Conservation (phyloP, 2,797 vertebrate genomes). For the Urosaurus nigricauda region DNA sequence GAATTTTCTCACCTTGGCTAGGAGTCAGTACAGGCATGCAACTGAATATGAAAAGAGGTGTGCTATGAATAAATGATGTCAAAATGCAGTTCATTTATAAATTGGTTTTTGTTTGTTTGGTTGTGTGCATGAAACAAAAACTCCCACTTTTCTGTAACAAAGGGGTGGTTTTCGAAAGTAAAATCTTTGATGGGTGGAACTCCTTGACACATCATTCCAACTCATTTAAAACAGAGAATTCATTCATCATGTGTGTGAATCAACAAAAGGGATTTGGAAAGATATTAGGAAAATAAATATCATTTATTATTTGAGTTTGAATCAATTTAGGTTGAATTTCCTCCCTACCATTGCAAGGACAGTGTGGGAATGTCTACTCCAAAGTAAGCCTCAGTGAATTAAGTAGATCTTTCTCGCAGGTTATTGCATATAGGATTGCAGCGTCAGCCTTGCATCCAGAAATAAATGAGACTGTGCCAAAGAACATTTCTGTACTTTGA, state of each 20-base stretch:
- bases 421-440: neutral
- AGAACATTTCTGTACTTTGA: neutral
- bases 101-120: neutral
- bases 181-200: neutral
- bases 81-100: neutral
- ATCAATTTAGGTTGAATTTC: neutral
- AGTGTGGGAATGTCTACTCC: neutral
- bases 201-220: constrained; percentile 23
- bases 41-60: constrained; percentile 10
- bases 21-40: neutral
- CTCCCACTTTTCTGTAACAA: constrained; percentile 11
- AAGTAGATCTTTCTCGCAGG: neutral
- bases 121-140: constrained; percentile 1
- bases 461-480: constrained; percentile 24
- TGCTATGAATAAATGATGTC: constrained; percentile 30
- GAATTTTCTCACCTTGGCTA: neutral
- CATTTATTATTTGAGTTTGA: neutral
- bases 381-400: neutral
- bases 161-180: neutral
- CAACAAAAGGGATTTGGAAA: constrained; percentile 20
- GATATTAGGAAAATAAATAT: constrained; percentile 7
- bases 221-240: constrained; percentile 16
- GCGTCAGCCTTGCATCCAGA: neutral
- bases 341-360: neutral
- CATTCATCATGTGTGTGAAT: constrained; percentile 50